Evolutionary conservation across 2,888 invertebrate genomes (phyloP), one percentile per base, ranked within the genome.

Genomic region (Drosophila prolongata): DNA sequence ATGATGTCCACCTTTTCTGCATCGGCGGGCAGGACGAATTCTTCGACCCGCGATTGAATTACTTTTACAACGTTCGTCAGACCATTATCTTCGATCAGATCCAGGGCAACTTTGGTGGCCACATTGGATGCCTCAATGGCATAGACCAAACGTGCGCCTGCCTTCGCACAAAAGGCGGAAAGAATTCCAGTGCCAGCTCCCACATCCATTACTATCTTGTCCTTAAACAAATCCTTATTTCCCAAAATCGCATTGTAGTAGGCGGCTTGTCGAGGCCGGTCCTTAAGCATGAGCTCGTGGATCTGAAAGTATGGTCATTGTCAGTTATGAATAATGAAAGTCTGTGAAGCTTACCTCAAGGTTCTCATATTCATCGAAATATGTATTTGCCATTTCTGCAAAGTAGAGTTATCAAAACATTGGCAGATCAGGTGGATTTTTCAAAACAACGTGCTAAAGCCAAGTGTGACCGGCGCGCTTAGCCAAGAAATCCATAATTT

Each of bases 111-210:
- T 82, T 93, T 92, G 5, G 95, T 92, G 6, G 95, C 95, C 40
- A 96, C 91, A 75, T 94, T 94, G 84, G 96, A 96, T 2, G 96
- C 97, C 94, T 97, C 97, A 1, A 97, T 94, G 9, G 97, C 96
- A 91, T 95, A 97, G 0, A 98, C 98, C 91, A 95, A 95, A 64
- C 94, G 94, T 6, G 98, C 98, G n/a, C 98, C 98, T 35, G 97
- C 98, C 70, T 91, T 94, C 0, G 97, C 98, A 91, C 97, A 97
- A 92, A 98, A 97, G 87, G 98, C 93, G 1, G 98, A 97, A 30
- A 99, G 92, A 79, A 99, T 97, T 4, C 98, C 97, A 16, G 96
- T 96, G 1, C 97, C 97, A 70, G 97, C 96, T 1, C 97, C 97
- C 56, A 97, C 95, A 92, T 97, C 97, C 93, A 98, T 93, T 1